phyloP scores from a whole-genome alignment of 2,113 vertebrate species.

The Aegotheles bennettii region DNA sequence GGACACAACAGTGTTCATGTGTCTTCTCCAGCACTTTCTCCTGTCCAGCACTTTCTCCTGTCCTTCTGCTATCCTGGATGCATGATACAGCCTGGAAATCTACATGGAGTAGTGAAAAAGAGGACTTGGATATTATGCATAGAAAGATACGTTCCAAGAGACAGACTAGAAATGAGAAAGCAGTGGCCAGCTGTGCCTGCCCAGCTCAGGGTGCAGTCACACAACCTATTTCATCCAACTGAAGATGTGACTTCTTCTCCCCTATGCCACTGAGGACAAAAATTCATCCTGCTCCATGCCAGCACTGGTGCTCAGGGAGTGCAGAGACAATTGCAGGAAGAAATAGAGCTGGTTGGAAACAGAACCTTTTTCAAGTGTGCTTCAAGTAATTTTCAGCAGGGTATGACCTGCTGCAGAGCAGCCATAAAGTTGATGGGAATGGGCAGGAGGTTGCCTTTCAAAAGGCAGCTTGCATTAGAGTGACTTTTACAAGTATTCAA shows the following conservation, averaged over 20 bases:
- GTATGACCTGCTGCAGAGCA: background rate
- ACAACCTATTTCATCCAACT: background rate
- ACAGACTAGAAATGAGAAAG: background rate
- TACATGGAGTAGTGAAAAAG: background rate
- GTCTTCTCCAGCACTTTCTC: background rate
- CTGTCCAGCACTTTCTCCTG: background rate
- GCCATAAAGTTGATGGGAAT: background rate
- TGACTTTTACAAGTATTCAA: background rate
- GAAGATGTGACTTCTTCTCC: background rate
- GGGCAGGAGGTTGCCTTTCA: background rate
- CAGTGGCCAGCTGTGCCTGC: background rate
- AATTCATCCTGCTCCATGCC: background rate
- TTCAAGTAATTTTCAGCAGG: background rate
- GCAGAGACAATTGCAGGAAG: background rate
- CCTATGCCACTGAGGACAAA: background rate
- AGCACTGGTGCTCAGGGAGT: background rate
- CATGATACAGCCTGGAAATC: background rate
- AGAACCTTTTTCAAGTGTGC: fast-evolving
- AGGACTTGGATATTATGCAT: background rate
- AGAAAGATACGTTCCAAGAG: background rate
- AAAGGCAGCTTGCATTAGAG: background rate
- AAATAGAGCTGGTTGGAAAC: background rate
- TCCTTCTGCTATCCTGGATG: background rate
- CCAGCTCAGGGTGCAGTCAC: background rate
- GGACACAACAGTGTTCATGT: background rate